Base-by-base conservation (phyloP, 53 echinoderm and acorn worm species). In the Paracentrotus lividus region DNA sequence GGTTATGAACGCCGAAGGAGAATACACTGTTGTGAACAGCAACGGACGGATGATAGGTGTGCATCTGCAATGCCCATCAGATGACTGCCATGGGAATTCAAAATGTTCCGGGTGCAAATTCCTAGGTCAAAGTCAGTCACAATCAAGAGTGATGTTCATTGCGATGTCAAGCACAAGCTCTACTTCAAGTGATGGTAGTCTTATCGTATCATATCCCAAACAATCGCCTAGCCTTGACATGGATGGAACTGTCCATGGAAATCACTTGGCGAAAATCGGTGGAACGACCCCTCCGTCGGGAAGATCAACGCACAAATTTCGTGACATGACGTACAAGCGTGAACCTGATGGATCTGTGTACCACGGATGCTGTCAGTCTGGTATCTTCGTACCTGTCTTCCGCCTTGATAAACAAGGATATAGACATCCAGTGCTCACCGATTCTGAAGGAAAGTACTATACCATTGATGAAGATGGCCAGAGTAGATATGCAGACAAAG, bases 261-360 rank as follows among this genome's bases (percentile, higher is more conserved):
- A 85, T 29, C 85, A 51, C 49, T 85, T 24, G 51, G 29, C 4
- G 27, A 49, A 85, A 85, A 47, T 51, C 9, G 85, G 27, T 49
- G 51, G 14, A 85, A 49, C 0, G 12, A 49, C 55, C 33, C 15
- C 54, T 88, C 56, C 32, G 10, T 33, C 54, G 10, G 31, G 26
- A 31, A 42, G 27, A 64, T 42, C 24, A 42, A 26, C 42, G 14
- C 42, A 26, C 6, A 42, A 65, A 43, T 90, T 44, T 47, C 42
- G 27, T 76, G 34, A 18, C 15, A 34, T 91, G 91, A 36, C 91
- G 24, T 40, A 72, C 52, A 91, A 53, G 53, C 75, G 91, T 26
- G 38, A 75, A 49, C 51, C 18, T 20, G 91, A 91, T 91, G 91
- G 91, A 51, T 91, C 91, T 32, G n/a, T 91, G 4, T 91, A 91